phyloP scores from a whole-genome alignment of 2,888 invertebrate species.

The Phengaris arion region DNA sequence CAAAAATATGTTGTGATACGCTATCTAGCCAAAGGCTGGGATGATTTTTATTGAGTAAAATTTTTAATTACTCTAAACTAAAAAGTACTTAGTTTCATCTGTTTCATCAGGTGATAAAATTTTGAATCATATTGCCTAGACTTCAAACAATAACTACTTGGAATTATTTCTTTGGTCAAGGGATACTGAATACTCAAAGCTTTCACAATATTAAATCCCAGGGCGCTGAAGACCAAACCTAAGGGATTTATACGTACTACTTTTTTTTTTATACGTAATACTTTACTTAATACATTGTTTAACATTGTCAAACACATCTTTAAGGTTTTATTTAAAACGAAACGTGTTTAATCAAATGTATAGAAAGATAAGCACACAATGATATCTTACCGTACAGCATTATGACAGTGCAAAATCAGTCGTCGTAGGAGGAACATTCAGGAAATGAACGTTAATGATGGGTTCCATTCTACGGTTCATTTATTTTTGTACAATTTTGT shows the following conservation, averaged over 20 bases:
- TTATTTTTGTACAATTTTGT: slow-evolving; percentile 17
- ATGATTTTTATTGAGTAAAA: too few relatives aligned
- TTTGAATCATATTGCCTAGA: too few relatives aligned
- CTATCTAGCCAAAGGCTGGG: too few relatives aligned
- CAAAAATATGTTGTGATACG: too few relatives aligned
- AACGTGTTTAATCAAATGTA: slow-evolving; percentile 28
- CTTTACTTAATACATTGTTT: slow-evolving; percentile 6
- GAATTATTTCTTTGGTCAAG: too few relatives aligned
- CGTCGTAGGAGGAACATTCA: slow-evolving; percentile 9
- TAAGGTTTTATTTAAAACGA: neutral
- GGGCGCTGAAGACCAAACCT: neutral
- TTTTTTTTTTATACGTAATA: too few relatives aligned
- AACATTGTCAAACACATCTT: neutral
- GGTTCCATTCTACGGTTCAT: neutral
- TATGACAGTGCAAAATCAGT: slow-evolving; percentile 1
- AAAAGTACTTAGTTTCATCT: too few relatives aligned
- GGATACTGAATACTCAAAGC: too few relatives aligned
- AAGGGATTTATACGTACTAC: neutral
- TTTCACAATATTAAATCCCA: too few relatives aligned
- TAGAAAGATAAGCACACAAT: slow-evolving; percentile 22
- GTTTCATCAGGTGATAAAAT: too few relatives aligned
- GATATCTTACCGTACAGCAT: neutral
- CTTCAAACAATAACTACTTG: too few relatives aligned
- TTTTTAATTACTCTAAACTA: too few relatives aligned
- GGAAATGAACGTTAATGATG: neutral